Conservation (phyloP, 2,797 vertebrate species). For the Luscinia megarhynchos region DNA sequence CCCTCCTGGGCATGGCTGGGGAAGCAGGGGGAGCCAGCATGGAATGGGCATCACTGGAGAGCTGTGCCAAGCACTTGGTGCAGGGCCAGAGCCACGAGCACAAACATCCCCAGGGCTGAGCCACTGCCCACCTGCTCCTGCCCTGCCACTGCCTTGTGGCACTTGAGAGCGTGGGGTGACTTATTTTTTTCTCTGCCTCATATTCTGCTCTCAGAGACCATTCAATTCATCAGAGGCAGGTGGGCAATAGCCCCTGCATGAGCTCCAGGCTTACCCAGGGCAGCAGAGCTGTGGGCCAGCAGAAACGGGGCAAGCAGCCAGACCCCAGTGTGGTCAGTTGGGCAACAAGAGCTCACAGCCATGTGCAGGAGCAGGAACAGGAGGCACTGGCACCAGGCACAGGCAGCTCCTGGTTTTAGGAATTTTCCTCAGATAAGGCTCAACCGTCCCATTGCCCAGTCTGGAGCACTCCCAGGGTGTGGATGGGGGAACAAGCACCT, state of each 20-base stretch:
- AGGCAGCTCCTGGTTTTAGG: neutral
- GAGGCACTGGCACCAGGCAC: neutral
- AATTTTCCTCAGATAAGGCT: neutral
- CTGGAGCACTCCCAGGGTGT: neutral
- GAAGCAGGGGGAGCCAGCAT: neutral
- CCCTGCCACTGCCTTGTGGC: accelerated
- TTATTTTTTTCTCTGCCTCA: neutral
- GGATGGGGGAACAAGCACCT: accelerated
- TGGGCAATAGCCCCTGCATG: accelerated
- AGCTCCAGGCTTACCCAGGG: neutral
- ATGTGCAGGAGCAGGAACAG: neutral
- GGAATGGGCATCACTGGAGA: neutral
- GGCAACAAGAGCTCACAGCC: neutral
- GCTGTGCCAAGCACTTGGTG: neutral
- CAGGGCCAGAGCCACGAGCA: neutral
- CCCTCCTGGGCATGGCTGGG: neutral
- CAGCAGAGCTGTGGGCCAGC: neutral
- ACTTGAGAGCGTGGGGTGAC: accelerated
- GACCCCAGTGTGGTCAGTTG: neutral
- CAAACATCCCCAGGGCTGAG: neutral
- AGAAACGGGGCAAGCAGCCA: neutral
- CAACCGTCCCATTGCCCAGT: accelerated
- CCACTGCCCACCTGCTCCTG: accelerated
- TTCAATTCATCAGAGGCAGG: neutral
- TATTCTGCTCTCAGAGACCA: neutral